These are phyloP conservation scores for Sebastolobus alascanus DNA, from an alignment of 2,797 vertebrate species.

Conservation along the genomic window DNA sequence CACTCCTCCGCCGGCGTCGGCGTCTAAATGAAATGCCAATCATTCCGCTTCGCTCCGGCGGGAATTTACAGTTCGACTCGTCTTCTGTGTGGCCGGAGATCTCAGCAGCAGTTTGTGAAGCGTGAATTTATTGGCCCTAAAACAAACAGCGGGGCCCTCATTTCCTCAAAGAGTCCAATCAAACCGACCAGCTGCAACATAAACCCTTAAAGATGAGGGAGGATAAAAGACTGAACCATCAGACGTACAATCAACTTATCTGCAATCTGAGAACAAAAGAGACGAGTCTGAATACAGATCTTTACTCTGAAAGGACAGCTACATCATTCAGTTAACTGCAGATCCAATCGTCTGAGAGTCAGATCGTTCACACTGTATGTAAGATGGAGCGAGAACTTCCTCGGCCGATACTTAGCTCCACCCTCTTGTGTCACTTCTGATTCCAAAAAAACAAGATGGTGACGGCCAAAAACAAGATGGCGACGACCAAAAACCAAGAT, in stretches of 20 bases:
- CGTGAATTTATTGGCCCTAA: conserved; percentile 45
- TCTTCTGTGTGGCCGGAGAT: conserved; percentile 18
- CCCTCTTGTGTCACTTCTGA: too few species aligned
- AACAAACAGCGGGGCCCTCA: conserved; percentile 16
- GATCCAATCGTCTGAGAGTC: not conserved
- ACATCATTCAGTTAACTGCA: not conserved
- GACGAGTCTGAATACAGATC: not conserved
- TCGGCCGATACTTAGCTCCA: not conserved
- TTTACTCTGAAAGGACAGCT: conserved; percentile 15
- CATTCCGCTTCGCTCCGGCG: not conserved
- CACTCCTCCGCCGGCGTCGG: not conserved
- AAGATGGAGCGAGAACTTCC: not conserved
- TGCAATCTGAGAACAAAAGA: not conserved
- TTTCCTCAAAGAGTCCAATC: conserved; percentile 42
- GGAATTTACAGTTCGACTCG: conserved; percentile 24
- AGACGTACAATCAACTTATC: not conserved
- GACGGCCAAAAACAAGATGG: too few species aligned
- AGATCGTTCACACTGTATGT: not conserved
- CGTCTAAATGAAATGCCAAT: conserved; percentile 67
- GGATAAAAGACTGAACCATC: not conserved
- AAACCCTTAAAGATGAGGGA: conserved; percentile 4
- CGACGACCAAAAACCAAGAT: too few species aligned
- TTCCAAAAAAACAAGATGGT: too few species aligned
- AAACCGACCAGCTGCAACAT: conserved; percentile 15
- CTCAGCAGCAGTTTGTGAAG: conserved; percentile 30